Evolutionary conservation across 1,140 invertebrate species (phyloP).

Genomic region (Pseudomyrmex flavicornis): DNA sequence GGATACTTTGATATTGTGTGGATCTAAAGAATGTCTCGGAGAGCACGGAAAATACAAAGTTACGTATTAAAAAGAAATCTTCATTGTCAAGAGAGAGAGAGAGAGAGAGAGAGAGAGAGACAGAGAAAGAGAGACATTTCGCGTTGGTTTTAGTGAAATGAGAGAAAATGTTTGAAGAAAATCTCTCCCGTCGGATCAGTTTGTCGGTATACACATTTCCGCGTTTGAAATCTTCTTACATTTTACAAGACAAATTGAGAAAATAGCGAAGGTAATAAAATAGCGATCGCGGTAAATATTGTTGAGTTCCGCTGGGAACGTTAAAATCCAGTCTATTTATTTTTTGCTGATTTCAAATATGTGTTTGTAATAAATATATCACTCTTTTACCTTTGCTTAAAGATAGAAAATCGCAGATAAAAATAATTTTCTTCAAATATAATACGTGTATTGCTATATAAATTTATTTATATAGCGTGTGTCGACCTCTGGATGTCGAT

Average conservation of each 20-base stretch:
- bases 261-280: not conserved
- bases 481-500: not conserved
- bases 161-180: conserved; percentile 6
- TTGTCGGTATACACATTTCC: not conserved
- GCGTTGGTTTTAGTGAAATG: conserved; percentile 52
- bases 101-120: too few relatives aligned
- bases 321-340: too few relatives aligned
- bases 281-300: not conserved
- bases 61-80: conserved; percentile 47
- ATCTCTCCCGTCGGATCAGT: not conserved
- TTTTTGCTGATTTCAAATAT: too few relatives aligned
- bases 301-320: not conserved
- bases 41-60: conserved; percentile 3
- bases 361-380: too few relatives aligned
- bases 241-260: not conserved
- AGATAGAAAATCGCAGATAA: conserved; percentile 20
- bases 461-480: not conserved
- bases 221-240: not conserved
- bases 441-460: not conserved
- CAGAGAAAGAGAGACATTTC: not conserved
- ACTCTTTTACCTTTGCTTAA: too few relatives aligned
- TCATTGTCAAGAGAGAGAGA: conserved; percentile 11
- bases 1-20: not conserved
- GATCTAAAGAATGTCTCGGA: not conserved
- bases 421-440: conserved; percentile 6